Evolutionary conservation across 2,113 vertebrate genomes (phyloP).

Genomic region (Peromyscus californicus): DNA sequence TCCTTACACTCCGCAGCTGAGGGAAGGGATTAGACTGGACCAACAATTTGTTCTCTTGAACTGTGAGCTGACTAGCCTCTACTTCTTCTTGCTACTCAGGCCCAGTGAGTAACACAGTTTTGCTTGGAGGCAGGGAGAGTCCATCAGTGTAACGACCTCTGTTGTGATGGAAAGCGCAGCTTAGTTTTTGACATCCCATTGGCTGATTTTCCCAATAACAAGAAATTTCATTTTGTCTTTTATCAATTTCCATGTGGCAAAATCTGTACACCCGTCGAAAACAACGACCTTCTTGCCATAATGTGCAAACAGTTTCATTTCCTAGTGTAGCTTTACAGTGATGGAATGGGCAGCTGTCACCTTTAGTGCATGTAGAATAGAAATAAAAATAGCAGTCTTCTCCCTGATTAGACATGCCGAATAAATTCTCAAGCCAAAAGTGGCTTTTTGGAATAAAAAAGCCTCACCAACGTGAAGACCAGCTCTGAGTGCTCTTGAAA

Average conservation of each 20-base stretch:
- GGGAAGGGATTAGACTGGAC: too few species aligned
- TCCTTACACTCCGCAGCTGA: too few species aligned
- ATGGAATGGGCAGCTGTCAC: conserved; percentile 95
- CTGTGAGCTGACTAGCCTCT: too few species aligned
- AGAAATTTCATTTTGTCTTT: too few species aligned
- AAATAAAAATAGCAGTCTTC: conserved; percentile 99
- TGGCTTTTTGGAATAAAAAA: conserved; percentile 76
- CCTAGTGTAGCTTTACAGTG: conserved; percentile 97
- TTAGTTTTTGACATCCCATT: too few species aligned
- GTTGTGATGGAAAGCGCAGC: too few species aligned
- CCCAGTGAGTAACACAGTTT: too few species aligned
- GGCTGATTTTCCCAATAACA: too few species aligned
- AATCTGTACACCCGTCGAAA: conserved; percentile 95
- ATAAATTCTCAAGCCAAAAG: conserved; percentile 57
- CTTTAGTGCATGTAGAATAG: conserved; percentile 97
- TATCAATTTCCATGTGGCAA: conserved; percentile 97
- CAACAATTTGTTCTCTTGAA: too few species aligned
- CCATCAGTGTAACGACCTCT: too few species aligned
- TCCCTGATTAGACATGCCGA: conserved; percentile 93
- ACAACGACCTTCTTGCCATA: conserved; percentile 96
- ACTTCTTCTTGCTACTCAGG: too few species aligned
- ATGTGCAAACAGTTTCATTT: conserved; percentile 93
- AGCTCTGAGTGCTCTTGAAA: conserved; percentile 73
- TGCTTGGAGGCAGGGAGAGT: too few species aligned
- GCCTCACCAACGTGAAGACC: conserved; percentile 70